Conservation (phyloP, 92 coral and sea anemone genomes). For the Virgularia gustaviana region DNA sequence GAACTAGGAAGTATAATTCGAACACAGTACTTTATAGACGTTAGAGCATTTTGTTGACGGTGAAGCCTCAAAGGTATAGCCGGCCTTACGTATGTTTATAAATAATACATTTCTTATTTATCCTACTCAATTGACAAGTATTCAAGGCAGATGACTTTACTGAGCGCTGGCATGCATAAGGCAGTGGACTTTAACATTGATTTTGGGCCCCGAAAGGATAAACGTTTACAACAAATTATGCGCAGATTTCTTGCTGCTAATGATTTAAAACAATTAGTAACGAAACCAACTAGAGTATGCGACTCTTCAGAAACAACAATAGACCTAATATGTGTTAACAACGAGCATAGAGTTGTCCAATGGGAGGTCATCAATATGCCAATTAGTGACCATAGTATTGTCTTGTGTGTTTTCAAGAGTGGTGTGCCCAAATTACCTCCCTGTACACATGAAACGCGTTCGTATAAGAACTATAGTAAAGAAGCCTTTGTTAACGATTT, state of each 20-base stretch:
- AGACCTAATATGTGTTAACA: conserved; percentile 27
- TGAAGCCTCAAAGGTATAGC: too few relatives aligned
- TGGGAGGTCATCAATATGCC: conserved; percentile 8
- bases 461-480: conserved; percentile 21
- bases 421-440: conserved; percentile 22
- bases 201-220: conserved; percentile 1
- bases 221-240: conserved; percentile 2
- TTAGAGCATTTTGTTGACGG: too few relatives aligned
- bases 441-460: conserved; percentile 1
- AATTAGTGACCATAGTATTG: conserved; percentile 35
- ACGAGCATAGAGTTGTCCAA: conserved; percentile 7
- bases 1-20: too few relatives aligned
- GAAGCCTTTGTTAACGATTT: conserved; percentile 2
- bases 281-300: conserved; percentile 24
- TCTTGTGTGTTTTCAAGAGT: conserved; percentile 32
- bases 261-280: conserved; percentile 18
- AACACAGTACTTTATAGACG: too few relatives aligned
- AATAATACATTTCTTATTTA: too few relatives aligned
- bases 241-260: conserved; percentile 4
- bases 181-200: too few relatives aligned
- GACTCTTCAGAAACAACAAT: not conserved
- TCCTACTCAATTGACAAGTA: too few relatives aligned
- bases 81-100: too few relatives aligned
- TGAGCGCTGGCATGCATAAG: too few relatives aligned
- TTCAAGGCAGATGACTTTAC: too few relatives aligned